Evolutionary conservation across 2,113 vertebrate species (phyloP), one percentile per base, ranked within the genome.

Genomic region (Pagrus major): DNA sequence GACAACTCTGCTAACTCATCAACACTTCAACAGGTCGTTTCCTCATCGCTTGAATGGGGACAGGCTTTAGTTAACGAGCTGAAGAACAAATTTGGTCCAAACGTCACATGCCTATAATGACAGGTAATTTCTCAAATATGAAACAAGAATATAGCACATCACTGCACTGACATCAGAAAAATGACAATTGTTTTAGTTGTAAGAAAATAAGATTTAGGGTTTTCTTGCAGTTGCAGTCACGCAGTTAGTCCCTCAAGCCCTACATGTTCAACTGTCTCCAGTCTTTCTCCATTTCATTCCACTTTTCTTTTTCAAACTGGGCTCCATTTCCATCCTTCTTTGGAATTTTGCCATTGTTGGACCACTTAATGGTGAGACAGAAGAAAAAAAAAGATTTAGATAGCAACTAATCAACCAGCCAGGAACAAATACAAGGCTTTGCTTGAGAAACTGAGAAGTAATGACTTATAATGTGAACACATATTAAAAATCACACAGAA

Each of bases 1-100:
- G 63, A 86, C 66, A 73, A 75, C 66, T 77, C 54, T 18, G 47
- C 63, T 41, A 73, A 75, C 42, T 73, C 55, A 35, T 73, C 49
- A 69, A 61, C 41, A 65, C 25, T 51, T 66, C 25, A 69, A 80
- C 49, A 61, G 64, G 58, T 69, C 59, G 58, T 69, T 63, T 56
- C 35, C 23, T 35, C 6, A 27, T 47, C 55, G 33, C 44, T 83
- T 37, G 75, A 39, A 76, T 33, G 3, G 9, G 41, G 16, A 37
- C 42, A 80, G 8, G 12, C 3, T 71, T 46, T 52, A 35, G 6
- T 29, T 55, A 47, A 46, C 23, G 29, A 72, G 51, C n/a, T 25
- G 1, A 51, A 52, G 20, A 18, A 42, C 4, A 20, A 2, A 71
- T 52, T 33, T 42, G 18, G 9, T 65, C 31, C 21, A 9, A 20